Percentiles rank a stretch among this genome's conserved stretches.
These are phyloP conservation scores for Drosophila arizonae DNA, from an alignment of 1,140 invertebrate species.

Conservation along the genomic window DNA sequence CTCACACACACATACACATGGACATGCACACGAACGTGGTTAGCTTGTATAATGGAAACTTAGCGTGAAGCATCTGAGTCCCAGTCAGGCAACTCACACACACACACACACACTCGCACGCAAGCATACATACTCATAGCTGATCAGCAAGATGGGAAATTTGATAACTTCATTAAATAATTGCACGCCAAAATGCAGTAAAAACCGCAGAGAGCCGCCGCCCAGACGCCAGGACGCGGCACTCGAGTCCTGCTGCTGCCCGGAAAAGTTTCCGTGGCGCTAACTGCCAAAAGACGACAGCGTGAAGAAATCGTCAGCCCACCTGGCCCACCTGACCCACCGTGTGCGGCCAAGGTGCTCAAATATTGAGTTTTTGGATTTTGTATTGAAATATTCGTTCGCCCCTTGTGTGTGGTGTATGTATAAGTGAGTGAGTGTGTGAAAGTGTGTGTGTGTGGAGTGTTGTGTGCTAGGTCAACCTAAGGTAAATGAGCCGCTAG, in stretches of 20 bases:
- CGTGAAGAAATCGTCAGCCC: conserved; percentile 18
- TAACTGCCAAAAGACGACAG: conserved; percentile 65
- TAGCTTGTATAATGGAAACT: conserved; percentile 28
- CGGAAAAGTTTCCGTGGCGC: conserved; percentile 35
- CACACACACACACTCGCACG: not conserved
- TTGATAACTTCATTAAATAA: conserved; percentile 82
- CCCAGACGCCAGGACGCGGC: conserved; percentile 13
- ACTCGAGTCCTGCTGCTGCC: conserved; percentile 15
- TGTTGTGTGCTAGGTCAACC: conserved; percentile 29
- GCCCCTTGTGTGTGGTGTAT: not conserved
- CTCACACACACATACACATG: conserved; percentile 7
- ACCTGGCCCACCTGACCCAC: conserved; percentile 10
- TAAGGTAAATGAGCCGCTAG: conserved; percentile 54
- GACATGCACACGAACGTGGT: conserved; percentile 1
- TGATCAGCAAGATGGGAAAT: conserved; percentile 66
- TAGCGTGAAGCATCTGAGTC: conserved; percentile 26
- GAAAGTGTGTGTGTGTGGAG: conserved; percentile 8
- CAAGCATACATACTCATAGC: conserved; percentile 32
- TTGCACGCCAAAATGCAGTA: conserved; percentile 67
- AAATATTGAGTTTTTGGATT: conserved; percentile 74
- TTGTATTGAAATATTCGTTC: conserved; percentile 58
- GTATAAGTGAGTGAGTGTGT: not conserved
- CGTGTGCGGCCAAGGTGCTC: conserved; percentile 44
- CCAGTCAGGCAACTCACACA: conserved; percentile 9
- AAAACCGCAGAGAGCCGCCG: conserved; percentile 45